Percentiles rank a stretch among this genome's conserved stretches.
phyloP scores from a whole-genome alignment of 2,113 vertebrate genomes.

The Tor tambroides region DNA sequence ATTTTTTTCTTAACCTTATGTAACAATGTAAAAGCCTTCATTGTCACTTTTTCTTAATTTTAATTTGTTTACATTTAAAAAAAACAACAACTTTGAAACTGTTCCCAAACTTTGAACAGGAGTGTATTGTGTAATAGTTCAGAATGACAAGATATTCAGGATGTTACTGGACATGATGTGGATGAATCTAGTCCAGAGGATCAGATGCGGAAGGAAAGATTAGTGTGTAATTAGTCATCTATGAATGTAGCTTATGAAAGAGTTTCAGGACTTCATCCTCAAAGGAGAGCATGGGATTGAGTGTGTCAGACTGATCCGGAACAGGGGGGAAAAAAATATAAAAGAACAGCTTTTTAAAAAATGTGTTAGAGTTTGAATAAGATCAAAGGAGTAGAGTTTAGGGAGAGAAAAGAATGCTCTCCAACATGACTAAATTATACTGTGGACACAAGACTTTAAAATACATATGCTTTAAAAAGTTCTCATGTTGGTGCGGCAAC shows the following conservation, averaged over 20 bases:
- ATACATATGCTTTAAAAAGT: not conserved
- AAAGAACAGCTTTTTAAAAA: not conserved
- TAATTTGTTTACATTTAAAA: too few species aligned
- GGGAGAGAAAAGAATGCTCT: not conserved
- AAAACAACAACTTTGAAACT: not conserved
- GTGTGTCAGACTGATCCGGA: not conserved
- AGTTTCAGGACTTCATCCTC: constrained; percentile 9
- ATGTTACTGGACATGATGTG: not conserved
- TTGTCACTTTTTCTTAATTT: too few species aligned
- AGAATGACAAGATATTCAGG: not conserved
- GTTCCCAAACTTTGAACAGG: not conserved
- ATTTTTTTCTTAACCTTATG: too few species aligned
- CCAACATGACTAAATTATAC: not conserved
- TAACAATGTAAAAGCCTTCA: too few species aligned
- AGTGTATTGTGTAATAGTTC: not conserved
- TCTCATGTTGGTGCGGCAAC: not conserved
- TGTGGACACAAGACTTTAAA: not conserved
- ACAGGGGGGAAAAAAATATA: not conserved
- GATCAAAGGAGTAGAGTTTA: not conserved
- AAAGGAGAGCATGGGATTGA: not conserved
- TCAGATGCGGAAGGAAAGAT: not conserved
- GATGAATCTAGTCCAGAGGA: constrained; percentile 6
- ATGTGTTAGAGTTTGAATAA: not conserved
- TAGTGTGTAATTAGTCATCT: not conserved
- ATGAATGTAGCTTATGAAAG: not conserved